phyloP scores from a whole-genome alignment of 2,888 invertebrate species.

The Zele albiditarsus region DNA sequence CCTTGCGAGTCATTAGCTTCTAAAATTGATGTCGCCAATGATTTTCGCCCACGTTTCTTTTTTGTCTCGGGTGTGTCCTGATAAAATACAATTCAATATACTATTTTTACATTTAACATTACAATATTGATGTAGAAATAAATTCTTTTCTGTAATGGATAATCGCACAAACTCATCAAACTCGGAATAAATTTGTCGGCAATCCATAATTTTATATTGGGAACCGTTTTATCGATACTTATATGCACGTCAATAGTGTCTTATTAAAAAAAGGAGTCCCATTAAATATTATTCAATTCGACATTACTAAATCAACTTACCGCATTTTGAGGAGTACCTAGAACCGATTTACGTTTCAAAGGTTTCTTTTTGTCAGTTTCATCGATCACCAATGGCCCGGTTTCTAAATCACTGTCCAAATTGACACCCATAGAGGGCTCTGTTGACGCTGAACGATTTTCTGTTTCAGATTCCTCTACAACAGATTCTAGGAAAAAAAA shows the following conservation, averaged over 20 bases:
- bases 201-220: conserved; percentile 68
- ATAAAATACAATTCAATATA: not conserved
- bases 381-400: conserved; percentile 67
- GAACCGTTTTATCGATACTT: conserved; percentile 45
- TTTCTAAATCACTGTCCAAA: conserved; percentile 64
- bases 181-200: conserved; percentile 74
- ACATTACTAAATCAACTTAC: conserved; percentile 55
- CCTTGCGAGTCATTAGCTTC: conserved; percentile 69
- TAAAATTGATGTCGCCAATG: conserved; percentile 54
- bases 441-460: conserved; percentile 48
- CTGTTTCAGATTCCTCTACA: conserved; percentile 52
- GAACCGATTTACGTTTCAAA: conserved; percentile 62
- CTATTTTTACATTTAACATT: conserved; percentile 8
- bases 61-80: conserved; percentile 56
- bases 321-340: conserved; percentile 56
- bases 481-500: conserved; percentile 25
- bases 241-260: conserved; percentile 33
- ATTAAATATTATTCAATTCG: conserved; percentile 4
- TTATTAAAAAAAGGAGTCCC: conserved; percentile 41
- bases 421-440: conserved; percentile 36
- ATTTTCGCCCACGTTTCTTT: conserved; percentile 56
- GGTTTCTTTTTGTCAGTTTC: conserved; percentile 69
- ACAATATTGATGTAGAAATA: not conserved
- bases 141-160: conserved; percentile 69
- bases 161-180: conserved; percentile 74